phyloP scores from a whole-genome alignment of 1,140 invertebrate genomes.

The Macrocentrus cingulum region DNA sequence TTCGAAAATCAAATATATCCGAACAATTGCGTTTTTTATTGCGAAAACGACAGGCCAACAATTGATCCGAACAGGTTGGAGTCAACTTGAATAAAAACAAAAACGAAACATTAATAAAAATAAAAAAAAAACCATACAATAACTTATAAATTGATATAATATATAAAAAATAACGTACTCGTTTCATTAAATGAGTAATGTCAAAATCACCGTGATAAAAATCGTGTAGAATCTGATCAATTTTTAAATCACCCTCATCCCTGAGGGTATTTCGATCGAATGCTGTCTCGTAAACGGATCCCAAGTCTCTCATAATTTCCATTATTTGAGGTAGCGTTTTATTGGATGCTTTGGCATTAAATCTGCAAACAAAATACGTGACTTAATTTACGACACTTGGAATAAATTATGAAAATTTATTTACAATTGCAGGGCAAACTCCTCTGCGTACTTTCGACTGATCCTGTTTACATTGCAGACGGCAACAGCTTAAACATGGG shows the following conservation, averaged over 20 bases:
- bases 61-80: constrained; percentile 57
- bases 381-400: too few species aligned
- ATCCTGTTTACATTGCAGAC: too few species aligned
- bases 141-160: too few species aligned
- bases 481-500: too few species aligned
- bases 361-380: not conserved
- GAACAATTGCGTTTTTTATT: constrained; percentile 48
- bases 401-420: too few species aligned
- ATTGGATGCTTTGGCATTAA: not conserved
- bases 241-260: not conserved
- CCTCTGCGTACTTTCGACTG: too few species aligned
- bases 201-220: not conserved
- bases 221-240: not conserved
- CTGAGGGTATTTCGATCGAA: not conserved
- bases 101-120: not conserved
- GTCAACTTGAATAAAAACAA: too few species aligned
- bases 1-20: constrained; percentile 52
- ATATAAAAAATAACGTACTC: too few species aligned
- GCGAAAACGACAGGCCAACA: constrained; percentile 57
- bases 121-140: too few species aligned
- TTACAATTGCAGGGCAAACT: too few species aligned
- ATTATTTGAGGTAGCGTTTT: not conserved
- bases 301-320: not conserved
- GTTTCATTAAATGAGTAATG: too few species aligned
- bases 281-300: constrained; percentile 14